Conservation (phyloP, 2,797 vertebrate genomes). For the Thamnophis elegans region DNA sequence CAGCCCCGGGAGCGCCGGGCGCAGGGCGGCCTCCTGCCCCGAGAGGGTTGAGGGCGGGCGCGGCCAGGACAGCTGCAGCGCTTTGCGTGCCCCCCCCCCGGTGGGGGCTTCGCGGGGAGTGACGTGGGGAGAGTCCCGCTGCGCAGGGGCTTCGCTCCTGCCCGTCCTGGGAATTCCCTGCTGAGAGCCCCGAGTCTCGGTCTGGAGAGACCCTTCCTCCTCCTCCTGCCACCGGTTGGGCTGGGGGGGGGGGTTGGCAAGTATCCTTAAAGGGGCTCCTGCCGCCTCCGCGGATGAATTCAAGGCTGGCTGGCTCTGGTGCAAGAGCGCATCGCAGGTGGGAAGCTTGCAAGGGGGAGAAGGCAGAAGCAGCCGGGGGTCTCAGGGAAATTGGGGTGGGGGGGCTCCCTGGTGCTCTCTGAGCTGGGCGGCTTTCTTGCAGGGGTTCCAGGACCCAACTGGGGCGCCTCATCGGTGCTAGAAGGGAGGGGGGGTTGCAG, state of each 20-base stretch:
- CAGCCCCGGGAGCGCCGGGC: not conserved
- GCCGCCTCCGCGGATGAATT: accelerated
- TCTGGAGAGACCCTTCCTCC: not conserved
- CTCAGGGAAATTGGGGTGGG: too few relatives aligned
- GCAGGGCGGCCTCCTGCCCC: not conserved
- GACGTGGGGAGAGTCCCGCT: not conserved
- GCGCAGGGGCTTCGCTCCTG: too few relatives aligned
- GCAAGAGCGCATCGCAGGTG: not conserved
- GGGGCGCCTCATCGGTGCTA: not conserved
- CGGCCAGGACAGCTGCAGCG: not conserved
- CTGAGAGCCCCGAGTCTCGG: not conserved
- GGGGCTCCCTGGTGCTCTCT: not conserved
- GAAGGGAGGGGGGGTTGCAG: not conserved
- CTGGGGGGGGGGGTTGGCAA: not conserved
- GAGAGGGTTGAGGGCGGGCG: not conserved
- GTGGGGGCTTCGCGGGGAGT: too few relatives aligned
- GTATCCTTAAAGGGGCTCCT: not conserved
- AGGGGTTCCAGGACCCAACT: not conserved
- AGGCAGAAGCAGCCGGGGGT: not conserved
- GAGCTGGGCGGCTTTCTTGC: not conserved
- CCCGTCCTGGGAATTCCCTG: not conserved
- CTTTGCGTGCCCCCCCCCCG: not conserved
- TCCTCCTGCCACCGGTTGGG: too few relatives aligned
- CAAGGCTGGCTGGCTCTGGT: not conserved
- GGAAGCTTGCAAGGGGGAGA: not conserved